Evolutionary conservation across 1,140 invertebrate species (phyloP), one percentile per base, ranked within the genome.

Genomic region (Sarcophaga peregrina): DNA sequence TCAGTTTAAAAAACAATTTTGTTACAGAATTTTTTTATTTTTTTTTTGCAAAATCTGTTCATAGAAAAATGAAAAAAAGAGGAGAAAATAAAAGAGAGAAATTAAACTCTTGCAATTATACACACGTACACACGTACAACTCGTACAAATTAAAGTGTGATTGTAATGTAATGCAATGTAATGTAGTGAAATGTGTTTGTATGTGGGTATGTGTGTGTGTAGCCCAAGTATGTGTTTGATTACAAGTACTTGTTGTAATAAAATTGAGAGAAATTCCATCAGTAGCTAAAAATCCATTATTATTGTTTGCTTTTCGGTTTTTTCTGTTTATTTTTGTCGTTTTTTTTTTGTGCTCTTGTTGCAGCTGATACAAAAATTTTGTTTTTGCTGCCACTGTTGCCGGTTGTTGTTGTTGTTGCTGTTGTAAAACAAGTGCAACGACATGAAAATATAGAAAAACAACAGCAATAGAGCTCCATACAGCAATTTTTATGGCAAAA

Each of bases 231-330:
- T n/a, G 54, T 58, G 10, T 58, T 58, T 58, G 11, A n/a, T 13
- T n/a, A n/a, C 7, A n/a, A 75, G 25, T 75, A 75, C 25, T 47
- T 45, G 46, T 75, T 75, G 25, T 75, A 20, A n/a, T n/a, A 9
- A 74, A 74, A 17, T 46, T 20, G 15, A 74, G 73, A 74, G 25
- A 75, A 75, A 58, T 58, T 13, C 13, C 54, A 58, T 37, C 25
- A 37, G 25, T 37, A 37, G 13, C 15, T 58, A 58, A 58, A 58
- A 58, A n/a, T n/a, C 54, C 15, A 58, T 58, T 58, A n/a, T n/a
- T 58, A 58, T 58, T 58, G 54, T 58, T 58, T 58, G 54, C 54
- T 58, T 8, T 58, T 58, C 54, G 54, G 54, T n/a, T 58, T 58
- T 58, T 58, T n/a, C 13, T 37, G 25, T 37, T 37, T 37, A 37